phyloP scores from a whole-genome alignment of 2,888 invertebrate species.

The Mesorhabditis belari region DNA sequence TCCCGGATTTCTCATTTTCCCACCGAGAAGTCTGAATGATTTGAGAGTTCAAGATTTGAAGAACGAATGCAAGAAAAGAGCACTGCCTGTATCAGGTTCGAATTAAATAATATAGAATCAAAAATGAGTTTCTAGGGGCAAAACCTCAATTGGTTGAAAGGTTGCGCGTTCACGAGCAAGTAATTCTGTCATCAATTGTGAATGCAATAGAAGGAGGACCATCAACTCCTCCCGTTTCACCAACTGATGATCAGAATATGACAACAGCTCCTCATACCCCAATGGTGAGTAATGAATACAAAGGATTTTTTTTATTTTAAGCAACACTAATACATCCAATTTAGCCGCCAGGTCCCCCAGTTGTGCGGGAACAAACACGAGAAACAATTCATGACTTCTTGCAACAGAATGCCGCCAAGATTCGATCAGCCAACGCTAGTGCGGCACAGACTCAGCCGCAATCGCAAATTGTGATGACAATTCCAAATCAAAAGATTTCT shows the following conservation, averaged over 20 bases:
- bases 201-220: background rate
- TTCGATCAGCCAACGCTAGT: too few species aligned
- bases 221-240: background rate
- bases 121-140: slow-evolving; percentile 57
- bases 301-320: too few species aligned
- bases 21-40: slow-evolving; percentile 67
- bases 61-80: slow-evolving; percentile 84
- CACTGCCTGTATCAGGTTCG: slow-evolving; percentile 82
- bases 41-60: slow-evolving; percentile 68
- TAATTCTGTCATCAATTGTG: slow-evolving; percentile 25
- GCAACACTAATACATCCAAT: too few species aligned
- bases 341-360: too few species aligned
- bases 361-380: too few species aligned
- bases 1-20: background rate
- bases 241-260: background rate
- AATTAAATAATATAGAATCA: background rate
- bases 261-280: too few species aligned
- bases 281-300: too few species aligned
- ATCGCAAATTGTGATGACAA: too few species aligned
- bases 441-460: too few species aligned
- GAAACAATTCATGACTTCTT: background rate
- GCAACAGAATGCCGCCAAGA: background rate
- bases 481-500: too few species aligned
- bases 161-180: slow-evolving; percentile 64
- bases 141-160: slow-evolving; percentile 90